phyloP scores from a whole-genome alignment of 1,140 invertebrate species.

The Hylaeus volcanicus region DNA sequence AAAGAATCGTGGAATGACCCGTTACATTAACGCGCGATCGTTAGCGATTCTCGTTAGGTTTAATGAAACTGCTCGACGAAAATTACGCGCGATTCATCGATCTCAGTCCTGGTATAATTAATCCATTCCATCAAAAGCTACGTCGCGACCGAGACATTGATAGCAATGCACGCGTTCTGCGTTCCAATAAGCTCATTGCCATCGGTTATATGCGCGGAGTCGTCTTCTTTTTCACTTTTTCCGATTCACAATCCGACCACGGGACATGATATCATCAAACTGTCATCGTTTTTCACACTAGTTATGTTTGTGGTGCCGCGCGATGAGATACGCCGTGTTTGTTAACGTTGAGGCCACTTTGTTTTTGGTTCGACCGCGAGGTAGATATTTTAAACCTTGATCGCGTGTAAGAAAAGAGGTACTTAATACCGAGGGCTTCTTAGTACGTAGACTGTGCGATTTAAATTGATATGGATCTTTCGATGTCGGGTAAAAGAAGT shows the following conservation, averaged over 20 bases:
- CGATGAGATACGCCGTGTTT: too few relatives aligned
- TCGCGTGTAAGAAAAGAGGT: too few relatives aligned
- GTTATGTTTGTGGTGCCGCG: neutral
- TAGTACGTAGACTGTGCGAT: too few relatives aligned
- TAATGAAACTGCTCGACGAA: conserved; percentile 9
- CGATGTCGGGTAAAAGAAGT: too few relatives aligned
- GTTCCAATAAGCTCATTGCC: neutral
- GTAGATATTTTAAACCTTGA: too few relatives aligned
- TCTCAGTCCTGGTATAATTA: conserved; percentile 22
- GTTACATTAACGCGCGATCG: neutral
- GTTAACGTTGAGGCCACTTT: too few relatives aligned
- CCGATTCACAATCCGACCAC: neutral
- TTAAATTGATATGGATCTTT: too few relatives aligned
- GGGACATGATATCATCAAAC: neutral
- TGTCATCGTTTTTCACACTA: neutral
- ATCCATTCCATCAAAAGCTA: conserved; percentile 9
- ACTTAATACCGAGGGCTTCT: too few relatives aligned
- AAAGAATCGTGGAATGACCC: too few relatives aligned
- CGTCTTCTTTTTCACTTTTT: neutral
- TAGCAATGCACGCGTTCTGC: conserved; percentile 5
- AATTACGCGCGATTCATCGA: conserved; percentile 12
- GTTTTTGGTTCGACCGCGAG: too few relatives aligned
- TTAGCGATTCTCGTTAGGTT: conserved; percentile 15
- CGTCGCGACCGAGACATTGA: conserved; percentile 1
- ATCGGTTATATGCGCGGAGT: neutral